Base-by-base conservation (phyloP, 1,140 invertebrate genomes). In the Drosophila arawakana region DNA sequence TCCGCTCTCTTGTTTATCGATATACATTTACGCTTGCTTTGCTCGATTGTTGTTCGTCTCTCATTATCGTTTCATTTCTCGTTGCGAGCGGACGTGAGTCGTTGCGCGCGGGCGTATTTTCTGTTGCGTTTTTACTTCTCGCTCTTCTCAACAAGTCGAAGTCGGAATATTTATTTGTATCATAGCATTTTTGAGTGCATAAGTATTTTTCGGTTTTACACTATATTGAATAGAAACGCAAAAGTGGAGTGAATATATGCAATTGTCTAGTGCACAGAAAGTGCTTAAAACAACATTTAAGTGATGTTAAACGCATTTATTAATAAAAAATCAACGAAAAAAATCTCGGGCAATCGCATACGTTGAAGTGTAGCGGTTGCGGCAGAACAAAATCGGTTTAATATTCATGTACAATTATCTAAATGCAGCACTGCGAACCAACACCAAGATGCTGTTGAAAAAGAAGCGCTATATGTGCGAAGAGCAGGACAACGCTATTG, bases 391-490 rank as follows among this genome's bases (percentile, higher is more conserved):
- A 61, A 73, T 73, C 71, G 71, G 57, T 44, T 68, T 60, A 54
- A 34, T 69, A 60, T 67, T 37, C 63, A 59, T 58, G 46, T 73
- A 73, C 63, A 71, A 81, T 75, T 86, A 81, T 70, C 70, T 73
- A 80, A 80, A 66, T 80, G 77, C 77, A 80, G 77, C 77, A 63
- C 76, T 78, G 76, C 18, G 68, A 50, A 71, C 47, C 58, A 78
- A 77, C 63, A 72, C 68, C 65, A 85, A 57, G 78, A 91, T 91
- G 90, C 86, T 91, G 71, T 76, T 91, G 66, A 91, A 91, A 80
- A 91, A 91, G 90, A 91, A 91, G 83, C 89, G 88, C 73, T 89
- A 81, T 78, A 89, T 84, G 81, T 76, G 71, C 75, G 88, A 91
- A 76, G 90, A 91, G 84, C 84, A 82, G 78, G 90, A 91, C 78